These are phyloP conservation scores for Phoebastria nigripes DNA, from an alignment of 2,797 vertebrate species.

Conservation along the genomic window DNA sequence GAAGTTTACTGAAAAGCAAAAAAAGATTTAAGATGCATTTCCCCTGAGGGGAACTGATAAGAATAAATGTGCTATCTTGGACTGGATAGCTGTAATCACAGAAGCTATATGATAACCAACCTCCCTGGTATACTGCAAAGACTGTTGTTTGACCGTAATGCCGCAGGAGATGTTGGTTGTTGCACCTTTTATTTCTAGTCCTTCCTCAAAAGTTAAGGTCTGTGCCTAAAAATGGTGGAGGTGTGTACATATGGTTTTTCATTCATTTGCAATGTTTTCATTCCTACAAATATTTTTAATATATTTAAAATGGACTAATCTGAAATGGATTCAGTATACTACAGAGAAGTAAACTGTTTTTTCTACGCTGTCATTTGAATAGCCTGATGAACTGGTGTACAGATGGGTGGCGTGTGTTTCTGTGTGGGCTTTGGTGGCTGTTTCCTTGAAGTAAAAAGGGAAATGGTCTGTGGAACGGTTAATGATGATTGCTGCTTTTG, in stretches of 20 bases:
- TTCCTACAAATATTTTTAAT: conserved; percentile 63
- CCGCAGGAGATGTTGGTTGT: conserved; percentile 8
- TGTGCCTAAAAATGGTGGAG: conserved; percentile 67
- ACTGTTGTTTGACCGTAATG: conserved; percentile 4
- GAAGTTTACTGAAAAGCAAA: not conserved
- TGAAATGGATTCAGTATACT: not conserved
- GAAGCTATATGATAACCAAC: conserved; percentile 53
- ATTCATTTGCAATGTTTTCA: conserved; percentile 61
- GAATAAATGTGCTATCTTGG: conserved; percentile 37
- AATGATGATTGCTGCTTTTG: not conserved
- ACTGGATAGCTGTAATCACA: conserved; percentile 58
- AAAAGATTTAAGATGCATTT: conserved; percentile 42
- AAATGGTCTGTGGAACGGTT: not conserved
- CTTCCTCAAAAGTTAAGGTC: conserved; percentile 59
- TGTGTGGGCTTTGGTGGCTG: not conserved
- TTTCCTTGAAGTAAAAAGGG: not conserved
- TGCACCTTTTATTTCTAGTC: conserved; percentile 60
- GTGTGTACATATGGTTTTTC: conserved; percentile 56
- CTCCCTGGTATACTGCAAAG: conserved; percentile 41
- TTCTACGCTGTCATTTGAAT: not conserved
- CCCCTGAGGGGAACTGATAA: conserved; percentile 52
- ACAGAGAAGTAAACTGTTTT: conserved; percentile 20
- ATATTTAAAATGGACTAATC: conserved; percentile 58
- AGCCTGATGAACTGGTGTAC: not conserved
- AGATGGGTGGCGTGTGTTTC: not conserved